phyloP scores from a whole-genome alignment of 2,888 invertebrate species.

The Diadromus collaris region DNA sequence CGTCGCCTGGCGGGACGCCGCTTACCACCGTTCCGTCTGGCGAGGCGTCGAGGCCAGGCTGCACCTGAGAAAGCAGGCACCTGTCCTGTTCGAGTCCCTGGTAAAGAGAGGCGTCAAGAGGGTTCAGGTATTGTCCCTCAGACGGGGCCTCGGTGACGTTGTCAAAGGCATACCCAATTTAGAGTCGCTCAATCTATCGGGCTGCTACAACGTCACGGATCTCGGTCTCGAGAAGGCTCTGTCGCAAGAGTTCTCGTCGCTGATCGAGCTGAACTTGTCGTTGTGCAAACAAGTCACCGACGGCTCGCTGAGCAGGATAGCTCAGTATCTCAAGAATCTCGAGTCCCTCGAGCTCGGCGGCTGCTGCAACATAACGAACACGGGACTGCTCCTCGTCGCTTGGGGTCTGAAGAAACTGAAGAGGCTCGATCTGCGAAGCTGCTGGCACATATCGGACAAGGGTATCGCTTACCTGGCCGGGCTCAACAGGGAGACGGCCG shows the following conservation, averaged over 20 bases:
- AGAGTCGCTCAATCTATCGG: constrained; percentile 93
- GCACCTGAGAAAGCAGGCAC: constrained; percentile 91
- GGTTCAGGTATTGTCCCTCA: constrained; percentile 93
- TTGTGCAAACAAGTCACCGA: constrained; percentile 98
- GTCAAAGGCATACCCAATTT: constrained; percentile 92
- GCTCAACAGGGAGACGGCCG: constrained; percentile 84
- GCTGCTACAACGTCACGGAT: constrained; percentile 97
- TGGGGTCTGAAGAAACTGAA: constrained; percentile 93
- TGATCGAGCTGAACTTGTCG: constrained; percentile 92
- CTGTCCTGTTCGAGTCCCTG: constrained; percentile 92
- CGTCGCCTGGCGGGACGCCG: constrained; percentile 94
- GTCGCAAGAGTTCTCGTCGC: constrained; percentile 87
- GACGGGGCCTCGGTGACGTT: constrained; percentile 91
- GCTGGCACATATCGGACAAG: constrained; percentile 95
- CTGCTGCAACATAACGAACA: constrained; percentile 95
- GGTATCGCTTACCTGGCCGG: constrained; percentile 94
- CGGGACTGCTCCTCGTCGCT: constrained; percentile 91
- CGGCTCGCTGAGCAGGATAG: constrained; percentile 91
- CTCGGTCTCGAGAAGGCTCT: constrained; percentile 92
- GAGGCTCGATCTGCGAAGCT: constrained; percentile 93
- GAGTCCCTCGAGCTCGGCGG: constrained; percentile 95
- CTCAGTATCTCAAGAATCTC: constrained; percentile 91
- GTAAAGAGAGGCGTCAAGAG: constrained; percentile 93
- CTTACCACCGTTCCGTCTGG: constrained; percentile 96
- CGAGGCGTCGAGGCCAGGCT: constrained; percentile 95